Evolutionary conservation across 2,888 invertebrate genomes (phyloP).

Genomic region (Tinea trinotella): DNA sequence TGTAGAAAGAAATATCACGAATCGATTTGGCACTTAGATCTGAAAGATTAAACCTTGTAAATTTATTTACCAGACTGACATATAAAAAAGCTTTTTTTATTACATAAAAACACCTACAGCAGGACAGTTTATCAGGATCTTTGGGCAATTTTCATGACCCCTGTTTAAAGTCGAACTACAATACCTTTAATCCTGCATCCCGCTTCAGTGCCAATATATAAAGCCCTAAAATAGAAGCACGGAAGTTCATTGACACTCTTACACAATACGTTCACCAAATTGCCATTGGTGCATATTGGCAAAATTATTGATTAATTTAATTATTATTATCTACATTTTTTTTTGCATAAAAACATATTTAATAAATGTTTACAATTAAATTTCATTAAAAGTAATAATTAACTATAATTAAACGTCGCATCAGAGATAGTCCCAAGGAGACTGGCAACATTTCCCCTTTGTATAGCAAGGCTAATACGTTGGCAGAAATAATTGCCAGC

Average conservation of each 20-base stretch:
- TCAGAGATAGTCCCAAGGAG: too few species aligned
- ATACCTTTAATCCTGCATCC: slow-evolving; percentile 91
- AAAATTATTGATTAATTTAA: too few species aligned
- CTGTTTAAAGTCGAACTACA: slow-evolving; percentile 79
- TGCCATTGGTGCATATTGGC: not conserved
- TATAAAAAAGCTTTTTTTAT: not conserved
- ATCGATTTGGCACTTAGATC: too few species aligned
- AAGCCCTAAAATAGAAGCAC: slow-evolving; percentile 80
- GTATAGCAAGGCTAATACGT: too few species aligned
- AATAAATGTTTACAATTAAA: too few species aligned
- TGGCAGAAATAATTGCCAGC: too few species aligned
- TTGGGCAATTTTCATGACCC: slow-evolving; percentile 83
- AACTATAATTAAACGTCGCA: too few species aligned
- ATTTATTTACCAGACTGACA: not conserved
- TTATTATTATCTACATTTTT: too few species aligned
- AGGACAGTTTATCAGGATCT: slow-evolving; percentile 69
- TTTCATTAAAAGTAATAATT: too few species aligned
- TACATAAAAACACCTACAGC: not conserved
- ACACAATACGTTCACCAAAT: slow-evolving; percentile 70
- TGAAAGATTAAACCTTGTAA: not conserved
- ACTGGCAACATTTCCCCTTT: too few species aligned
- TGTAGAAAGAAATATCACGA: too few species aligned
- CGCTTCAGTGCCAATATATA: slow-evolving; percentile 71
- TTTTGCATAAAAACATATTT: too few species aligned
- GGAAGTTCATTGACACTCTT: slow-evolving; percentile 79